Percentiles rank a stretch among this genome's conserved stretches.
Evolutionary conservation across 2,888 invertebrate genomes (phyloP).

Genomic region (Orthonevra nobilis): DNA sequence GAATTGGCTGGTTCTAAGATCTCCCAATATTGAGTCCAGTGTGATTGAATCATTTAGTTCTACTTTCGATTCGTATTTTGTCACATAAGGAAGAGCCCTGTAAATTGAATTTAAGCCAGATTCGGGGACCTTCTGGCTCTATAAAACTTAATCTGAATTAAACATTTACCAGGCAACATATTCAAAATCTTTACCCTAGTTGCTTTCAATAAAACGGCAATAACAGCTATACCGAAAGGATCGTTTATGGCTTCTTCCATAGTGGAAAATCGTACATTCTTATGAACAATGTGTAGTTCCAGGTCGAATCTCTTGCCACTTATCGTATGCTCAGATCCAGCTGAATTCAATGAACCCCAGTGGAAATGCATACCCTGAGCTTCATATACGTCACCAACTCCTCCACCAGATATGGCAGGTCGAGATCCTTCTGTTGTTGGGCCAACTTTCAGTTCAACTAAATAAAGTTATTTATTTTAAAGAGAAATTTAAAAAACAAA

Average conservation of each 20-base stretch:
- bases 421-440: not conserved
- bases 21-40: conserved; percentile 74
- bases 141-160: not conserved
- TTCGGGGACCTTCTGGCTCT: not conserved
- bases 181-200: conserved; percentile 71
- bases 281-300: conserved; percentile 86
- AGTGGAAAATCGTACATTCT: conserved; percentile 82
- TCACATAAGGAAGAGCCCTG: conserved; percentile 72
- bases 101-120: conserved; percentile 74
- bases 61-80: conserved; percentile 72
- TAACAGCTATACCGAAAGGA: conserved; percentile 83
- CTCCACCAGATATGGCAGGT: conserved; percentile 18
- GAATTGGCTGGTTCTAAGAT: conserved; percentile 74
- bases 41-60: conserved; percentile 71
- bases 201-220: conserved; percentile 84
- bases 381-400: conserved; percentile 70
- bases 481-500: not conserved
- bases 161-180: no score
- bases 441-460: no score
- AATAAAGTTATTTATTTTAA: no score
- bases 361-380: conserved; percentile 82
- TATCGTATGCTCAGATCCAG: conserved; percentile 82
- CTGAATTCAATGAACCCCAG: conserved; percentile 85
- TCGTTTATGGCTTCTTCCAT: conserved; percentile 81
- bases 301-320: conserved; percentile 81